Evolutionary conservation across 2,888 invertebrate genomes (phyloP).

Genomic region (Ophion costatus): DNA sequence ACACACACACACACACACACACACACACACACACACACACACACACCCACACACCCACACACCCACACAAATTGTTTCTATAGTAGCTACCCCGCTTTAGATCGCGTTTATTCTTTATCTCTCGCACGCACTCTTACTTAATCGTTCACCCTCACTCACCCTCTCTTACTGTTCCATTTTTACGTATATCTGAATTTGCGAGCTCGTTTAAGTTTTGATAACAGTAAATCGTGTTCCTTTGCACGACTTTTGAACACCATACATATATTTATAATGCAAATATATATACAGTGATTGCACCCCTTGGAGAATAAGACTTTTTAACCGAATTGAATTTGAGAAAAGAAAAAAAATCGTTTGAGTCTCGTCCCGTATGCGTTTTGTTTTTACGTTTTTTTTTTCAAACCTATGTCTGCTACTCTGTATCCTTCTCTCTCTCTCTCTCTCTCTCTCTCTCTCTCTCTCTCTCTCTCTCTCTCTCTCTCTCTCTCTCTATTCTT

Average conservation of each 20-base stretch:
- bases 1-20: no score
- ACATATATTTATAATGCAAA: constrained; percentile 43
- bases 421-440: constrained; percentile 18
- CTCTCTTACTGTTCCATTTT: constrained; percentile 50
- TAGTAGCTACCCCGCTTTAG: constrained; percentile 50
- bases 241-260: constrained; percentile 49
- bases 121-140: constrained; percentile 23
- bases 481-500: constrained; percentile 19
- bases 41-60: not conserved
- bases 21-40: no score
- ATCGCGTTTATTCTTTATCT: constrained; percentile 46
- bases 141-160: constrained; percentile 23
- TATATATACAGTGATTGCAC: constrained; percentile 58
- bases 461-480: constrained; percentile 18
- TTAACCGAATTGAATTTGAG: constrained; percentile 32
- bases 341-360: constrained; percentile 26
- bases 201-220: constrained; percentile 62
- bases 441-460: constrained; percentile 14
- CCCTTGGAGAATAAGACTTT: constrained; percentile 57
- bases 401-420: not conserved
- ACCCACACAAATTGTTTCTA: no score
- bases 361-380: constrained; percentile 43
- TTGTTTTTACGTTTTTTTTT: constrained; percentile 47
- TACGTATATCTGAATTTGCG: constrained; percentile 65
- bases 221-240: constrained; percentile 50